phyloP scores from a whole-genome alignment of 2,797 vertebrate species.

The Enteromius thamalakanensis region DNA sequence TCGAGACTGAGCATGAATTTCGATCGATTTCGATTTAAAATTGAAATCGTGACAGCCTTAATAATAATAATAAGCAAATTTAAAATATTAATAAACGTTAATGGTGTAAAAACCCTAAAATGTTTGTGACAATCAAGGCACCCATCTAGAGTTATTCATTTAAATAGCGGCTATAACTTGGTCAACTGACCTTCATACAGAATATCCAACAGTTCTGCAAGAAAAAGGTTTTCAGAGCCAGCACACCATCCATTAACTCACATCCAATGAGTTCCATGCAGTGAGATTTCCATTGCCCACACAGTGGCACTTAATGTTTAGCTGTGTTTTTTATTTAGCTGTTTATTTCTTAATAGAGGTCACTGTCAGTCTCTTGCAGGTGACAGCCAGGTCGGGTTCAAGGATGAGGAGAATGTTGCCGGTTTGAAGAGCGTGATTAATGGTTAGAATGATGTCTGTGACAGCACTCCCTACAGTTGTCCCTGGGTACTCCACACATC shows the following conservation, averaged over 20 bases:
- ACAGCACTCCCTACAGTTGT: constrained; percentile 40
- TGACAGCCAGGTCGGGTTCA: constrained; percentile 42
- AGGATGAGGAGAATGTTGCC: constrained; percentile 2
- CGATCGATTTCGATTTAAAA: too few relatives aligned
- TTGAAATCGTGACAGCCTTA: too few relatives aligned
- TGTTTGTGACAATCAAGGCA: not conserved
- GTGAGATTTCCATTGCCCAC: constrained; percentile 3
- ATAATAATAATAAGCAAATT: too few relatives aligned
- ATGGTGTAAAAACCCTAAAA: not conserved
- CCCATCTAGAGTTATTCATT: not conserved
- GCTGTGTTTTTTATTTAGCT: not conserved
- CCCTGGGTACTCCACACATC: constrained; percentile 39
- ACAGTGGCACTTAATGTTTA: constrained; percentile 14
- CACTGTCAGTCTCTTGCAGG: constrained; percentile 4
- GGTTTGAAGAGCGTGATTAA: constrained; percentile 42
- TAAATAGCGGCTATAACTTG: not conserved
- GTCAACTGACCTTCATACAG: not conserved
- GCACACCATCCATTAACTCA: not conserved
- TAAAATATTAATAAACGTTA: not conserved
- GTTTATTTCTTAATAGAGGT: constrained; percentile 7
- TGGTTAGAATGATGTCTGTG: constrained; percentile 16
- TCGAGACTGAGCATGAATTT: too few relatives aligned
- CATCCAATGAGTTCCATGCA: constrained; percentile 1
- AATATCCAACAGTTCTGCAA: not conserved
- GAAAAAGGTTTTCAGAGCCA: not conserved